These are phyloP conservation scores for Halyomorpha halys DNA, from an alignment of 1,140 invertebrate species.

Conservation along the genomic window DNA sequence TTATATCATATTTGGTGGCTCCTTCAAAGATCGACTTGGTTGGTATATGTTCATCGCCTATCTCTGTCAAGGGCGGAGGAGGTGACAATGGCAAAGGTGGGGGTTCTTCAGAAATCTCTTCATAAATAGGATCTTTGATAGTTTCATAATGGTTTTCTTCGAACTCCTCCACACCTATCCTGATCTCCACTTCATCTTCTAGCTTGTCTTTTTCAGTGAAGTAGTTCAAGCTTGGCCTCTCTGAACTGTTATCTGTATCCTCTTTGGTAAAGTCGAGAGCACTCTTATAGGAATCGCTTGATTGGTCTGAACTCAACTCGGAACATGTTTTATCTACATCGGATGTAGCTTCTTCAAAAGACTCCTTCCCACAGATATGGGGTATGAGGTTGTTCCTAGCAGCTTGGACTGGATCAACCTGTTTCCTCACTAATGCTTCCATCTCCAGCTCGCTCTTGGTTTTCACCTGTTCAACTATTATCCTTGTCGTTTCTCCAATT, in stretches of 20 bases:
- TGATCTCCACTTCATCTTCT: constrained; percentile 26
- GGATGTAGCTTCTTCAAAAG: background rate
- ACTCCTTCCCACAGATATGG: constrained; percentile 49
- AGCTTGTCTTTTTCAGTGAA: constrained; percentile 25
- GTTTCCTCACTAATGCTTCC: constrained; percentile 25
- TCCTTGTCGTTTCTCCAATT: constrained; percentile 4
- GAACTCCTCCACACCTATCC: constrained; percentile 38
- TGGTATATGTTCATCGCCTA: constrained; percentile 27
- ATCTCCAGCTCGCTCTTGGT: constrained; percentile 27
- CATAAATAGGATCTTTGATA: constrained; percentile 76
- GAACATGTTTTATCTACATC: constrained; percentile 2
- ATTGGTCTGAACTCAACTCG: constrained; percentile 3
- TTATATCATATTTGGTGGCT: constrained; percentile 76
- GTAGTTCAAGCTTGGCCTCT: constrained; percentile 13
- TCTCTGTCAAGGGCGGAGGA: constrained; percentile 43
- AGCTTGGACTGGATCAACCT: constrained; percentile 56
- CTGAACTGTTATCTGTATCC: background rate
- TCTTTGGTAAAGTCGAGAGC: constrained; percentile 6
- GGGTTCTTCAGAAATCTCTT: constrained; percentile 62
- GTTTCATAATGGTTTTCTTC: constrained; percentile 65
- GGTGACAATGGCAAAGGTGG: constrained; percentile 63
- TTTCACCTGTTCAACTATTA: constrained; percentile 6
- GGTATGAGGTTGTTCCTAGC: constrained; percentile 56
- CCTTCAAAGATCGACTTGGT: constrained; percentile 60
- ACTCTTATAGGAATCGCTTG: constrained; percentile 9